Base-by-base conservation (phyloP, 2,888 invertebrate species). In the Pseudolycoriella hygida region DNA sequence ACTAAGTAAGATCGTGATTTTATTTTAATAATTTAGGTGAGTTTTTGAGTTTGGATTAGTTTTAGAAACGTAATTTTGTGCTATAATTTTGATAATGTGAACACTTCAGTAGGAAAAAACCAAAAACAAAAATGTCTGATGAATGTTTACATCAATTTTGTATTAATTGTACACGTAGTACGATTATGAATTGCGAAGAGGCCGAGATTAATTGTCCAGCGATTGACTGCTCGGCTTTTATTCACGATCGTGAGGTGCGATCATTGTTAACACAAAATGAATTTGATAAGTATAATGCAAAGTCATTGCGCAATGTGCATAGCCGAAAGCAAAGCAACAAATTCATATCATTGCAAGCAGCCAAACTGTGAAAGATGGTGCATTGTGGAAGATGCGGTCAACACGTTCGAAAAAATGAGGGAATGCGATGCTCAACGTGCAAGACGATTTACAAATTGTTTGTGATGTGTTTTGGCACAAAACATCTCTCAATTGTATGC, bases 71-170 rank as follows among this genome's bases (percentile, higher is more conserved):
- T n/a, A n/a, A n/a, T n/a, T n/a, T n/a, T n/a, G n/a, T n/a, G n/a
- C n/a, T n/a, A n/a, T n/a, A n/a, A n/a, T n/a, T n/a, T n/a, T n/a
- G n/a, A n/a, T n/a, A n/a, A n/a, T n/a, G n/a, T n/a, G n/a, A n/a
- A n/a, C n/a, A n/a, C n/a, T n/a, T n/a, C n/a, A n/a, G n/a, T n/a
- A n/a, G n/a, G n/a, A n/a, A n/a, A n/a, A n/a, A n/a, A n/a, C n/a
- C n/a, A n/a, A n/a, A n/a, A n/a, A n/a, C n/a, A n/a, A n/a, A n/a
- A n/a, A 74, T 85, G 8, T 67, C 92, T 15, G 69, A 87, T 42
- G 89, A 92, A 56, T 92, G 92, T 63, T 74, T 90, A 38, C 92
- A 92, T 62, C 72, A 74, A 48, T 90, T 90, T 62, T 92, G 92
- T 69, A 79, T 73, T 49, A 60, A 64, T 14, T 87, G 87, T 59